These are phyloP conservation scores for Caerostris darwini DNA, from an alignment of 1,140 invertebrate genomes.

Conservation along the genomic window DNA sequence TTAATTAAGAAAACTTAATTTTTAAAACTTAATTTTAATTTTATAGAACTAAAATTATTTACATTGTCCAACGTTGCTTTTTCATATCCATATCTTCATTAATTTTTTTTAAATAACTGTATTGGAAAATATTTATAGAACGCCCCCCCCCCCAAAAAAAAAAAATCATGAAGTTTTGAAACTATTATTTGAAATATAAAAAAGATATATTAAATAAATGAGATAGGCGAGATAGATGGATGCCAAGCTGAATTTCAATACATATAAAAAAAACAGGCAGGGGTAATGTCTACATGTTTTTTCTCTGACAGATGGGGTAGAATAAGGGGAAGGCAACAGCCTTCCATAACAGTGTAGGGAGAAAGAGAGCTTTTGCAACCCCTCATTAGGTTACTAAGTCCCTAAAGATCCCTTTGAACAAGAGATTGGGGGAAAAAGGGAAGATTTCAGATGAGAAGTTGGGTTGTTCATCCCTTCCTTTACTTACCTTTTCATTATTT, in stretches of 20 bases:
- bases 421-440: conserved; percentile 39
- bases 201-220: neutral
- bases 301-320: neutral
- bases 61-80: too few species aligned
- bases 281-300: neutral
- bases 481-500: conserved; percentile 56
- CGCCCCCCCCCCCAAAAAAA: too few species aligned
- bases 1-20: too few species aligned
- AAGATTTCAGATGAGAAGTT: neutral
- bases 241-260: neutral
- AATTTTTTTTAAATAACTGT: too few species aligned
- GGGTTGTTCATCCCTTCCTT: conserved; percentile 44
- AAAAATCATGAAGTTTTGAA: too few species aligned
- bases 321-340: neutral
- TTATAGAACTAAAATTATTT: too few species aligned
- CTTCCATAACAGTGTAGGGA: neutral
- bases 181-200: neutral
- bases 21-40: too few species aligned
- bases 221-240: neutral
- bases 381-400: conserved; percentile 71
- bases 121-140: too few species aligned
- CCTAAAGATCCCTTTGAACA: conserved; percentile 62
- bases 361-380: neutral
- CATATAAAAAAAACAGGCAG: neutral
- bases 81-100: too few species aligned